Conservation (phyloP, 2,888 invertebrate species). For the Microctonus aethiopoides region DNA sequence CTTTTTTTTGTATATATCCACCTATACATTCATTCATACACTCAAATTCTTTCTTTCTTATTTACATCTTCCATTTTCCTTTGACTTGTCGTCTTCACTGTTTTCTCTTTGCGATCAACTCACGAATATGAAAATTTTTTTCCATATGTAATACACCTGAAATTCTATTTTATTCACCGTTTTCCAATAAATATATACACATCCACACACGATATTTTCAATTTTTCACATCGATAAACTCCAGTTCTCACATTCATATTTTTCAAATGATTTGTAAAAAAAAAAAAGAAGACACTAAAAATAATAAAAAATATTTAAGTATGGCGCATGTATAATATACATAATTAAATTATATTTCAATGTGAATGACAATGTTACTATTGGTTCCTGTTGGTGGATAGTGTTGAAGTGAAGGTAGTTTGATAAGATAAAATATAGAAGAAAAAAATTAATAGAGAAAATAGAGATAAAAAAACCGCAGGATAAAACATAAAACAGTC, state of each 20-base stretch:
- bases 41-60: background rate
- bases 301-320: no score
- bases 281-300: slow-evolving; percentile 5
- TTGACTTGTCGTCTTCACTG: background rate
- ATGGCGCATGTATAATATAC: no score
- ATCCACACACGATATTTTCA: background rate
- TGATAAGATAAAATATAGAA: slow-evolving; percentile 2
- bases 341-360: background rate
- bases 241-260: slow-evolving; percentile 9
- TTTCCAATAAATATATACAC: background rate
- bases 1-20: background rate
- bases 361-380: background rate
- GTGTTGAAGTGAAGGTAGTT: background rate
- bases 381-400: background rate
- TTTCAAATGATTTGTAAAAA: background rate
- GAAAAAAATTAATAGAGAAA: background rate
- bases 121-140: background rate
- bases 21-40: background rate
- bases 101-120: background rate
- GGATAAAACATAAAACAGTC: background rate
- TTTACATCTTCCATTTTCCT: background rate
- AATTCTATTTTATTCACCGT: background rate
- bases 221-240: slow-evolving; percentile 2
- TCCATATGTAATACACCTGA: no score
- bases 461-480: background rate